Evolutionary conservation across 2,888 invertebrate genomes (phyloP).

Genomic region (Ferdinandea cuprea): DNA sequence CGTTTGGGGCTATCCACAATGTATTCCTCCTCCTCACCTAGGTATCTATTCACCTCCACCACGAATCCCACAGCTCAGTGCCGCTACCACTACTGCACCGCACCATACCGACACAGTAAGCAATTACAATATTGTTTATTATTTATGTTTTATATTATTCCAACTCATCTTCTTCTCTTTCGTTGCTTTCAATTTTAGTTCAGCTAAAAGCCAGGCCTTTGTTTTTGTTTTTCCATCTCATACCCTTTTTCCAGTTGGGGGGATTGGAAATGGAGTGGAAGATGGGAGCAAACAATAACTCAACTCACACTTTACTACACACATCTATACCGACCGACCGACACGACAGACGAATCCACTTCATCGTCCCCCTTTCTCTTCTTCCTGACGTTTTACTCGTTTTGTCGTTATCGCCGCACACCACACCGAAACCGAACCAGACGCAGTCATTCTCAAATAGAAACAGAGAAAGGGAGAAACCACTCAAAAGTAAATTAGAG

Average conservation of each 20-base stretch:
- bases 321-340: neutral
- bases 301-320: slow-evolving; percentile 31
- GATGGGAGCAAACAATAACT: slow-evolving; percentile 57
- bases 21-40: too few relatives aligned
- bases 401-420: neutral
- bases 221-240: slow-evolving; percentile 67
- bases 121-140: slow-evolving; percentile 71
- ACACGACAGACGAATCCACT: neutral
- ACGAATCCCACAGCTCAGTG: too few relatives aligned
- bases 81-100: neutral
- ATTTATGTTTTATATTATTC: slow-evolving; percentile 57
- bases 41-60: too few relatives aligned
- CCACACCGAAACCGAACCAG: neutral
- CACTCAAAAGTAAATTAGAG: slow-evolving; percentile 73
- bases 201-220: slow-evolving; percentile 33
- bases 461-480: slow-evolving; percentile 58
- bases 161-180: slow-evolving; percentile 25
- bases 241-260: slow-evolving; percentile 55
- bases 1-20: slow-evolving; percentile 30
- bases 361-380: neutral
- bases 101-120: slow-evolving; percentile 13
- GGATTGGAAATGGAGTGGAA: slow-evolving; percentile 58
- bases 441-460: neutral
- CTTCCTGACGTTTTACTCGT: too few relatives aligned
- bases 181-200: slow-evolving; percentile 4